Evolutionary conservation across 1,140 invertebrate species (phyloP).

Genomic region (Brachystomella parvula): DNA sequence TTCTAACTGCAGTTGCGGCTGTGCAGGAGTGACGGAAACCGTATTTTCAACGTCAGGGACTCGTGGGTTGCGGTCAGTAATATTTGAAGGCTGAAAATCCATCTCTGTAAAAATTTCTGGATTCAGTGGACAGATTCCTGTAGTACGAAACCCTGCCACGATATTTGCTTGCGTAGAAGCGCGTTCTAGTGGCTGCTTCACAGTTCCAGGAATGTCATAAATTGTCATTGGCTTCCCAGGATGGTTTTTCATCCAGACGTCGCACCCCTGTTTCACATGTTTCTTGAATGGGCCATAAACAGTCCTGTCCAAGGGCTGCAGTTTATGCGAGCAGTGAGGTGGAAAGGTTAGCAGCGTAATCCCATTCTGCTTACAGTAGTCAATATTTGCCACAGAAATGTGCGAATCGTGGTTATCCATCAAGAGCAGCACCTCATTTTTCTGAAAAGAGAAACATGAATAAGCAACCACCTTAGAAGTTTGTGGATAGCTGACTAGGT

Average conservation of each 20-base stretch:
- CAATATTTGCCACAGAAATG: conserved; percentile 31
- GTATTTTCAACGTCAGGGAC: neutral
- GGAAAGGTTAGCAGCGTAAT: conserved; percentile 38
- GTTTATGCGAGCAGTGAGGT: conserved; percentile 39
- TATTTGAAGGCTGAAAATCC: conserved; percentile 40
- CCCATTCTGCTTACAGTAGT: conserved; percentile 30
- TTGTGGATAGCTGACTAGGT: too few species aligned
- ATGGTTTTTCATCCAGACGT: conserved; percentile 46
- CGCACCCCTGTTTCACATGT: conserved; percentile 49
- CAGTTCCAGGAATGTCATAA: conserved; percentile 45
- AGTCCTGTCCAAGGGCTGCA: conserved; percentile 44
- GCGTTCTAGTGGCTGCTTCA: conserved; percentile 41
- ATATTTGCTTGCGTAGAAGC: conserved; percentile 45
- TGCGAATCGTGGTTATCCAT: conserved; percentile 43
- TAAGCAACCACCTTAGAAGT: too few species aligned
- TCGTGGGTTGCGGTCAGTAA: conserved; percentile 40
- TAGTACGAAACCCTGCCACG: conserved; percentile 43
- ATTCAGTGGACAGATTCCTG: conserved; percentile 43
- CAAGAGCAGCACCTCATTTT: conserved; percentile 36
- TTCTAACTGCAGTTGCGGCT: neutral
- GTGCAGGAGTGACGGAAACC: neutral
- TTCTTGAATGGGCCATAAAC: conserved; percentile 45
- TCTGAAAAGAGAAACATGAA: too few species aligned
- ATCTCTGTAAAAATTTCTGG: conserved; percentile 41
- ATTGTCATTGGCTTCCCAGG: conserved; percentile 47